Evolutionary conservation across 37 sponge, comb jelly and placozoan species (phyloP), one percentile per base, ranked within the genome.

Genomic region (Crambe crambe): DNA sequence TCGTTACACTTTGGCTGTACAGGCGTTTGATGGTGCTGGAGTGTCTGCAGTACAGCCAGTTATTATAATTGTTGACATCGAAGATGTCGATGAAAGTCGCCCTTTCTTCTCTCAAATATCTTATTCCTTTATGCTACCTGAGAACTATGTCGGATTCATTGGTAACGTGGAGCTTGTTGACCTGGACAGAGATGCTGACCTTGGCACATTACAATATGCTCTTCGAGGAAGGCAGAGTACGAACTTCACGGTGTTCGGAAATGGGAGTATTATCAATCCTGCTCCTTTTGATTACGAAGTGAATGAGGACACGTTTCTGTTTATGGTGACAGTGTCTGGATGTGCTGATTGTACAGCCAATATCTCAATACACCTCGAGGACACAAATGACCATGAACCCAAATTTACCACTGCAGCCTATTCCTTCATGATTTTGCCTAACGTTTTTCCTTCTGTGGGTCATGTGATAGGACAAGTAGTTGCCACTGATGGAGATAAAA

Each of bases 301-400:
- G 36, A 75, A 83, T 66, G 54, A 64, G 23, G 57, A 42, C 21
- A 25, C 65, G 0, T 79, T 75, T 40, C 39, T 57, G 2, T 42
- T 82, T 57, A 83, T 42, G 6, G 68, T 89, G 9, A 26, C 26
- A 12, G 29, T 78, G 5, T 36, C 60, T n/a, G 75, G 32, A 12
- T 83, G 83, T 68, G 29, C 18, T 73, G 77, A 70, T 2, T 85
- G 85, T 77, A 40, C 51, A 26, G 62, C 89, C 27, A 68, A 25
- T 34, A 36, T 82, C 23, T 23, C 78, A 30, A 36, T 79, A 25
- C 37, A 37, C 32, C 36, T 89, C 10, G 26, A 22, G 25, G 84
- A 89, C 62, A 42, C 32, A 39, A 89, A 89, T 78, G 89, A 89
- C 20, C 61, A 83, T 68, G 4, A 37, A 31, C 89, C 89, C 8